Evolutionary conservation across 2,888 invertebrate genomes (phyloP).

Genomic region (Stenchaetothrips biformis): DNA sequence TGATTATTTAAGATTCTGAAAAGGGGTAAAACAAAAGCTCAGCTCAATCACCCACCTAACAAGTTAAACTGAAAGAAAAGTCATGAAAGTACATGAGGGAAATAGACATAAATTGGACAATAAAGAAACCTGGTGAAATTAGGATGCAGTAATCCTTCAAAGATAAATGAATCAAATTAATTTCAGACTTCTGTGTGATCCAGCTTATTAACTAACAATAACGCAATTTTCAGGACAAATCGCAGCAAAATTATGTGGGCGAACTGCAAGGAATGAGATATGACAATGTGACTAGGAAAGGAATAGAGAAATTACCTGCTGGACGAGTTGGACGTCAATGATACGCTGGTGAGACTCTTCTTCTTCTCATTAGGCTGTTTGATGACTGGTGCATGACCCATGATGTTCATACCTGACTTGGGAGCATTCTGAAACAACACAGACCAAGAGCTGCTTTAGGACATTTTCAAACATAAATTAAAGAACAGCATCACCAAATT

Average conservation of each 20-base stretch:
- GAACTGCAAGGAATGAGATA: too few relatives aligned
- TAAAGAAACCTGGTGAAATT: too few relatives aligned
- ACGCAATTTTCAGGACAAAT: too few relatives aligned
- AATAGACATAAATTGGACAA: too few relatives aligned
- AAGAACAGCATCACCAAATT: background rate
- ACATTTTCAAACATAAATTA: background rate
- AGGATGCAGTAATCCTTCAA: too few relatives aligned
- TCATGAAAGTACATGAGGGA: too few relatives aligned
- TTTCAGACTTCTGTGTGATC: background rate
- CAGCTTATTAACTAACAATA: background rate
- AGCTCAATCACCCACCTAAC: too few relatives aligned
- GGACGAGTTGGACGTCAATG: background rate
- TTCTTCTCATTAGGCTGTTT: constrained; percentile 5
- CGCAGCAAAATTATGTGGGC: too few relatives aligned
- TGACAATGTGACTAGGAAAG: background rate
- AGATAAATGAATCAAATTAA: too few relatives aligned
- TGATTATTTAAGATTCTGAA: too few relatives aligned
- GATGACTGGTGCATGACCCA: background rate
- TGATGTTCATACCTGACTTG: constrained; percentile 39
- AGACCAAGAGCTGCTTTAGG: background rate
- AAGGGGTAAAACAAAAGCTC: too few relatives aligned
- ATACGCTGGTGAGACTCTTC: background rate
- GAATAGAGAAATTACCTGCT: background rate
- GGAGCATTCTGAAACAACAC: constrained; percentile 44
- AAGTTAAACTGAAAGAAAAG: too few relatives aligned